A percentile compares a stretch with the other conserved stretches of the same genome.
These are phyloP conservation scores for Furcula furcula DNA, from an alignment of 2,888 invertebrate genomes.

Conservation along the genomic window DNA sequence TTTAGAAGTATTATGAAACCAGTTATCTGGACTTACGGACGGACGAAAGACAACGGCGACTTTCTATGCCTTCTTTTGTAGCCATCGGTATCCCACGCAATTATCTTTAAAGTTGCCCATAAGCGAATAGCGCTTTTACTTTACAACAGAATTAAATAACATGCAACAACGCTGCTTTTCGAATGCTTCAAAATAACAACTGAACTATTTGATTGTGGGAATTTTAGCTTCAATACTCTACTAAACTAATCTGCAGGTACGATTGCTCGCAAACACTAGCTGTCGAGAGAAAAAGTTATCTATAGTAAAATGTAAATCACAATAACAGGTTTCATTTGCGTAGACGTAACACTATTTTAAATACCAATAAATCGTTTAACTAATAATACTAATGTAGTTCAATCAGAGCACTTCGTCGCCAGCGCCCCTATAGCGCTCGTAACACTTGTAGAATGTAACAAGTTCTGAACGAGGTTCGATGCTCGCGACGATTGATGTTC, in stretches of 20 bases:
- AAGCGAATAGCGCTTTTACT: conserved; percentile 22
- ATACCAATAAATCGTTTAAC: conserved; percentile 21
- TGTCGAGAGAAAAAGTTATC: too few species aligned
- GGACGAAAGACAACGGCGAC: conserved; percentile 12
- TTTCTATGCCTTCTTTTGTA: conserved; percentile 51
- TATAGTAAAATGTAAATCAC: too few species aligned
- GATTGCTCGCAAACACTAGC: too few species aligned
- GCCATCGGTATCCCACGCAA: conserved; percentile 62
- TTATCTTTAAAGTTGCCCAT: conserved; percentile 44
- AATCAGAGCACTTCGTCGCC: conserved; percentile 4
- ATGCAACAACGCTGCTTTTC: conserved; percentile 4
- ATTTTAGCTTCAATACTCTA: too few species aligned
- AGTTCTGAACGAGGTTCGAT: not conserved
- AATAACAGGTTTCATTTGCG: not conserved
- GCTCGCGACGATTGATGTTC: conserved; percentile 20
- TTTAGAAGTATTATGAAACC: conserved; percentile 37
- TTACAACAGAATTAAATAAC: conserved; percentile 13
- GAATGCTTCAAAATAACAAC: conserved; percentile 3
- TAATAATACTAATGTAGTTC: conserved; percentile 14
- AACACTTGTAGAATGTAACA: conserved; percentile 19
- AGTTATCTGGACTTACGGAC: conserved; percentile 36
- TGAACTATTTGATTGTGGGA: too few species aligned
- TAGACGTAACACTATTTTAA: not conserved
- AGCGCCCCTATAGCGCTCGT: conserved; percentile 9
- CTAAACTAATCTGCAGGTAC: too few species aligned